phyloP scores from a whole-genome alignment of 2,797 vertebrate species.

The Pagetopsis macropterus region DNA sequence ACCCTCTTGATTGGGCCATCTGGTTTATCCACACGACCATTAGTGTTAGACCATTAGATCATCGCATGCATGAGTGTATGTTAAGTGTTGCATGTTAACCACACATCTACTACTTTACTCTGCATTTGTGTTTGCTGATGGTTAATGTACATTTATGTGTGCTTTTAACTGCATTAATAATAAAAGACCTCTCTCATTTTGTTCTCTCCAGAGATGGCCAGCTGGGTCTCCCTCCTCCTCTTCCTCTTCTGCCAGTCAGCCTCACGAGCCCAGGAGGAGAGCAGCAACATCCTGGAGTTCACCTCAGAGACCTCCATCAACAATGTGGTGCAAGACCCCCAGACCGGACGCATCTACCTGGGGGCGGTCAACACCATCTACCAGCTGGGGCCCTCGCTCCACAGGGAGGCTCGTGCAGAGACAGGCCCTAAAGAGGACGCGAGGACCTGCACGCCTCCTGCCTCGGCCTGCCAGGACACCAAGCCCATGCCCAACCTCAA shows the following conservation, averaged over 20 bases:
- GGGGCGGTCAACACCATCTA: constrained; percentile 90
- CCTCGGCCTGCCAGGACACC: constrained; percentile 83
- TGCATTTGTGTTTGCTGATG: constrained; percentile 13
- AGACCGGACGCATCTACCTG: constrained; percentile 90
- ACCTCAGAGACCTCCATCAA: constrained; percentile 75
- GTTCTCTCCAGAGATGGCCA: constrained; percentile 81
- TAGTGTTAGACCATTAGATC: not conserved
- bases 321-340: constrained; percentile 83
- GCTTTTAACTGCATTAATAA: constrained; percentile 48
- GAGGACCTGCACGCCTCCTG: constrained; percentile 76
- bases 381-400: constrained; percentile 86
- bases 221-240: constrained; percentile 78
- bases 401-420: constrained; percentile 68
- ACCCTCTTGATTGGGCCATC: not conserved
- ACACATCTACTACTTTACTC: not conserved
- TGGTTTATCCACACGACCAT: constrained; percentile 4
- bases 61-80: constrained; percentile 26
- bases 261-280: constrained; percentile 53
- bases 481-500: constrained; percentile 88
- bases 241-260: constrained; percentile 62
- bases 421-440: constrained; percentile 87
- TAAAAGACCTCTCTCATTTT: constrained; percentile 41
- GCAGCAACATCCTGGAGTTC: constrained; percentile 59
- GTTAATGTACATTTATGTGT: constrained; percentile 26
- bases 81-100: constrained; percentile 26